Evolutionary conservation across 1,140 invertebrate species (phyloP).

Genomic region (Caenorhabditis tropicalis): DNA sequence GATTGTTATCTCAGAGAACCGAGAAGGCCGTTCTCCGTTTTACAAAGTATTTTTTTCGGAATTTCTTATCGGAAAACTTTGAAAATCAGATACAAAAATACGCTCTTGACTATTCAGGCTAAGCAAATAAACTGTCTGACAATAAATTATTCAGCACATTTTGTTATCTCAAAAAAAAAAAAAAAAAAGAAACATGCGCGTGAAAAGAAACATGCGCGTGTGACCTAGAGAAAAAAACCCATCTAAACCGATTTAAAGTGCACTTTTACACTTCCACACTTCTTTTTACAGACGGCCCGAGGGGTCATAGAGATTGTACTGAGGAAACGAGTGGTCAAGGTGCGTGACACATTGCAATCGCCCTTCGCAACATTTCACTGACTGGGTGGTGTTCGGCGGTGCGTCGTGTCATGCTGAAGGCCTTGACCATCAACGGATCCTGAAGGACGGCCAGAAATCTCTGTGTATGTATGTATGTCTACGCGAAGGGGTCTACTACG

Average conservation of each 20-base stretch:
- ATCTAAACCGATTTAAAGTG: constrained; percentile 36
- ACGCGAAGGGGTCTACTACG: neutral
- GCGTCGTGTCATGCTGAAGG: constrained; percentile 37
- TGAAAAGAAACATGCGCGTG: too few relatives aligned
- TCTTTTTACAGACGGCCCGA: neutral
- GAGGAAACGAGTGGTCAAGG: constrained; percentile 15
- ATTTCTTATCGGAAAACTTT: neutral
- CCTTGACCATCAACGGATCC: constrained; percentile 40
- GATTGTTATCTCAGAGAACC: neutral
- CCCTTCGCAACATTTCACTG: constrained; percentile 44
- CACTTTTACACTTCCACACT: constrained; percentile 11
- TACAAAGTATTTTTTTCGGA: neutral
- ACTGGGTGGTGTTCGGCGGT: constrained; percentile 43
- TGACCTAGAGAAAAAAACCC: constrained; percentile 17
- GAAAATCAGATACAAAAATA: neutral
- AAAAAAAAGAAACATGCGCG: neutral
- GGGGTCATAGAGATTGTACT: constrained; percentile 19
- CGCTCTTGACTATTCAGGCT: neutral
- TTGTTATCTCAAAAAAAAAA: neutral
- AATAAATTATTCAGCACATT: too few relatives aligned
- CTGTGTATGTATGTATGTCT: neutral
- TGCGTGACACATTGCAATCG: constrained; percentile 19
- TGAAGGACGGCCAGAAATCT: constrained; percentile 22
- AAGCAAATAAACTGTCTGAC: neutral
- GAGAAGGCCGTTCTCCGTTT: neutral